Evolutionary conservation across 2,797 vertebrate genomes (phyloP).

Genomic region (Chloroceryle amazona): DNA sequence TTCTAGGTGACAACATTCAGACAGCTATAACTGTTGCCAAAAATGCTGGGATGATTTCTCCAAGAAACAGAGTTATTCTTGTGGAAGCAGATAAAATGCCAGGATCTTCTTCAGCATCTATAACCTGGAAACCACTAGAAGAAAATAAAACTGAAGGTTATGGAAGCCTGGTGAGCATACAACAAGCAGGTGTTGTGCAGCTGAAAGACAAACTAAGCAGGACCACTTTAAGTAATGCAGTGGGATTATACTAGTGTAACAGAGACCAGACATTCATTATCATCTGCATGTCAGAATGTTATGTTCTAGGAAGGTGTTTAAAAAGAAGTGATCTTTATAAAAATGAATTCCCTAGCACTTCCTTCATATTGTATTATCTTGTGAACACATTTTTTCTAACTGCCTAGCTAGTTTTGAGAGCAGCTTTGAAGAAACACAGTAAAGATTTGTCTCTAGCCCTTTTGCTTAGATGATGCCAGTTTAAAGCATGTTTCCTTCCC

Average conservation of each 20-base stretch:
- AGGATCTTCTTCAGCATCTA: constrained; percentile 67
- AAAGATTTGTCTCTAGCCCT: neutral
- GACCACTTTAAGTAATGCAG: neutral
- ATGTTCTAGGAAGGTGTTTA: neutral
- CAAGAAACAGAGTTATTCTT: constrained; percentile 75
- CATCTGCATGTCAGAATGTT: neutral
- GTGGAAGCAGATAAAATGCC: constrained; percentile 74
- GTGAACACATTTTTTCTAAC: neutral
- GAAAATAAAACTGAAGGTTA: constrained; percentile 37
- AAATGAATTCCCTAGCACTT: neutral
- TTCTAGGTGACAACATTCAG: constrained; percentile 84
- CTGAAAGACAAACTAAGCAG: neutral
- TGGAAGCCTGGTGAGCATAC: constrained; percentile 53
- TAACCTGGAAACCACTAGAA: constrained; percentile 79
- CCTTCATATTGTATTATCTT: neutral
- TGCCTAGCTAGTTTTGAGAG: neutral
- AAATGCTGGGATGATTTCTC: constrained; percentile 82
- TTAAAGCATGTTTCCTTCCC: neutral
- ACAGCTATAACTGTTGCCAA: constrained; percentile 84
- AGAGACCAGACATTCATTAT: neutral
- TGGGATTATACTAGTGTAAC: neutral
- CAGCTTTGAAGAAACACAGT: neutral
- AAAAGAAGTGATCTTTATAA: neutral
- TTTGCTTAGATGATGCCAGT: neutral
- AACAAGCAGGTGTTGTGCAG: neutral